Evolutionary conservation across 2,888 invertebrate species (phyloP).

Genomic region (Agrotis segetum): DNA sequence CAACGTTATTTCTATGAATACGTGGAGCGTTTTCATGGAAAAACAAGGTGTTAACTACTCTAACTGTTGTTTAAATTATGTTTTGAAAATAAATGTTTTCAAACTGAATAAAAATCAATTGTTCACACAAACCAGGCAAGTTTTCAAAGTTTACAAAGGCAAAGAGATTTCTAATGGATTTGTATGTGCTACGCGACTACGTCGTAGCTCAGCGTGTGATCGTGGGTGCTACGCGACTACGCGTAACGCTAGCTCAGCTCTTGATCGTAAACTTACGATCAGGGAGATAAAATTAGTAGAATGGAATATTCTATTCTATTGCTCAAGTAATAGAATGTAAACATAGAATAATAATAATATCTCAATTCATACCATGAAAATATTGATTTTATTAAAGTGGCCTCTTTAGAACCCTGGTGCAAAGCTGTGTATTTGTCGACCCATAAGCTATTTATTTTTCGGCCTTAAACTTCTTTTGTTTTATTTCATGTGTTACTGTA

Average conservation of each 20-base stretch:
- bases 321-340: too few relatives aligned
- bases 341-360: too few relatives aligned
- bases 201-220: neutral
- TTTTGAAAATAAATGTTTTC: neutral
- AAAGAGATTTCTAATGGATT: neutral
- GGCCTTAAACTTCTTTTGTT: neutral
- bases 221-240: conserved; percentile 1
- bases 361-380: too few relatives aligned
- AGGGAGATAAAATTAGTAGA: too few relatives aligned
- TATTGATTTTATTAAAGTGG: too few relatives aligned
- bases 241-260: neutral
- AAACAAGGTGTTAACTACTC: conserved; percentile 6
- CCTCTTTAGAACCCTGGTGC: too few relatives aligned
- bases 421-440: too few relatives aligned
- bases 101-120: neutral
- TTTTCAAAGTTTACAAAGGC: neutral
- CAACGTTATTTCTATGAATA: conserved; percentile 31
- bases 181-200: neutral
- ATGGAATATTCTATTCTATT: too few relatives aligned
- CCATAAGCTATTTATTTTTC: too few relatives aligned
- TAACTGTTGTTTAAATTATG: neutral
- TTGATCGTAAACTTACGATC: too few relatives aligned
- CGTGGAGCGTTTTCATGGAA: conserved; percentile 1
- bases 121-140: neutral
- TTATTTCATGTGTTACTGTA: neutral